phyloP scores from a whole-genome alignment of 1,140 invertebrate genomes.

The Drosophila rhopaloa region DNA sequence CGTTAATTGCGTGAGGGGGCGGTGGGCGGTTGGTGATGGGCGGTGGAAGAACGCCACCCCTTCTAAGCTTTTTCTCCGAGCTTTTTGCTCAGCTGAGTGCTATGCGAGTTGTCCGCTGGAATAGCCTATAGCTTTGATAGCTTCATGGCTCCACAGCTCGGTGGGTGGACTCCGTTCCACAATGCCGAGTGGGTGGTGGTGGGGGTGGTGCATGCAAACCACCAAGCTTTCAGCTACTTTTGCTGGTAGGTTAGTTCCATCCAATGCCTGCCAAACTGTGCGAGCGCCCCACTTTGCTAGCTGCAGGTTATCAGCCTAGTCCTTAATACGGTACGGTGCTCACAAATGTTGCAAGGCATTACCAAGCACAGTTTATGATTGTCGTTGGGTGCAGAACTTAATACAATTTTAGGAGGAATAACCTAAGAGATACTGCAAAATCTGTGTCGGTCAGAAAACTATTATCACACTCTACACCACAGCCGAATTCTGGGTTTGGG shows the following conservation, averaged over 20 bases:
- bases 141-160: too few species aligned
- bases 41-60: slow-evolving; percentile 12
- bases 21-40: not conserved
- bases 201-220: not conserved
- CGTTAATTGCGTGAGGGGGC: slow-evolving; percentile 7
- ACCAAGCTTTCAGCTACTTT: slow-evolving; percentile 52
- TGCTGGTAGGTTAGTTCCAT: slow-evolving; percentile 28
- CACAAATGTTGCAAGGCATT: not conserved
- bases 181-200: not conserved
- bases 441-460: too few species aligned
- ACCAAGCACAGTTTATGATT: not conserved
- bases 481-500: too few species aligned
- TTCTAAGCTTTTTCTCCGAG: slow-evolving; percentile 17
- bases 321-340: not conserved
- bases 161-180: not conserved
- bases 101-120: slow-evolving; percentile 38
- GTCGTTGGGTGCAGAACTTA: not conserved
- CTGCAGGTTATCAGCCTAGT: slow-evolving; percentile 13
- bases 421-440: too few species aligned
- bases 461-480: too few species aligned
- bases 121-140: slow-evolving; percentile 7
- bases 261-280: slow-evolving; percentile 34
- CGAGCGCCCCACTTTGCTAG: not conserved
- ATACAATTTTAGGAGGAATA: too few species aligned
- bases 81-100: slow-evolving; percentile 64